Conservation (phyloP, 2,888 invertebrate genomes). For the Ichneumon xanthorius region DNA sequence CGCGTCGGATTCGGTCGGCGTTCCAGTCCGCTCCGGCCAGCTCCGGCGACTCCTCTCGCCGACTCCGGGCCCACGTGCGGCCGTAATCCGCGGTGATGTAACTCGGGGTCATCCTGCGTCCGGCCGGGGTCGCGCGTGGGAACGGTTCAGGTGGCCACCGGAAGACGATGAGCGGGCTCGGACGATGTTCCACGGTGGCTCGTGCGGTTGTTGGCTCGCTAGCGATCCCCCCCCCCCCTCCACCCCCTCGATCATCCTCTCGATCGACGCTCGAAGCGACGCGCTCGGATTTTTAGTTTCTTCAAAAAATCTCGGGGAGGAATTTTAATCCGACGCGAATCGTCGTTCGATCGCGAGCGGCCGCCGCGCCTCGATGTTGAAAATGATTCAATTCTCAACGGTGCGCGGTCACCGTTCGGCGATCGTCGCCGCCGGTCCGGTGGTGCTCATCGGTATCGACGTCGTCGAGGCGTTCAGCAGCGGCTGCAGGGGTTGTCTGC, state of each 20-base stretch:
- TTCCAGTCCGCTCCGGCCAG: background rate
- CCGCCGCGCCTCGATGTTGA: conserved; percentile 39
- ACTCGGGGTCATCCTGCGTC: conserved; percentile 54
- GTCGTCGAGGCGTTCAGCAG: conserved; percentile 90
- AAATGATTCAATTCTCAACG: conserved; percentile 59
- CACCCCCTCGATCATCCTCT: background rate
- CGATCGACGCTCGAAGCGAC: too few species aligned
- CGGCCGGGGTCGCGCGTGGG: conserved; percentile 38
- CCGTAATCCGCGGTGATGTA: conserved; percentile 9
- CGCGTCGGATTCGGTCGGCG: background rate
- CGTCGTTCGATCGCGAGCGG: background rate
- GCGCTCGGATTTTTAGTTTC: too few species aligned
- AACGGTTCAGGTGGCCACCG: conserved; percentile 33
- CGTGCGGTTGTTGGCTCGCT: background rate
- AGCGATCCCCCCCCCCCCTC: too few species aligned
- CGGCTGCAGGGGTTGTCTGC: conserved; percentile 89
- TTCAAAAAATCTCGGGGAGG: too few species aligned
- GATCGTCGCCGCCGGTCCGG: conserved; percentile 78
- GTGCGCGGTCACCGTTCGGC: conserved; percentile 81
- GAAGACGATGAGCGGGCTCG: conserved; percentile 13
- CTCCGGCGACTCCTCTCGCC: background rate
- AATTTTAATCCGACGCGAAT: background rate
- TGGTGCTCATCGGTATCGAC: conserved; percentile 79
- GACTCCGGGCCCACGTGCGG: conserved; percentile 3
- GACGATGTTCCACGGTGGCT: background rate